Evolutionary conservation across 2,797 vertebrate genomes (phyloP).

Genomic region (Coracias cyanogaster): DNA sequence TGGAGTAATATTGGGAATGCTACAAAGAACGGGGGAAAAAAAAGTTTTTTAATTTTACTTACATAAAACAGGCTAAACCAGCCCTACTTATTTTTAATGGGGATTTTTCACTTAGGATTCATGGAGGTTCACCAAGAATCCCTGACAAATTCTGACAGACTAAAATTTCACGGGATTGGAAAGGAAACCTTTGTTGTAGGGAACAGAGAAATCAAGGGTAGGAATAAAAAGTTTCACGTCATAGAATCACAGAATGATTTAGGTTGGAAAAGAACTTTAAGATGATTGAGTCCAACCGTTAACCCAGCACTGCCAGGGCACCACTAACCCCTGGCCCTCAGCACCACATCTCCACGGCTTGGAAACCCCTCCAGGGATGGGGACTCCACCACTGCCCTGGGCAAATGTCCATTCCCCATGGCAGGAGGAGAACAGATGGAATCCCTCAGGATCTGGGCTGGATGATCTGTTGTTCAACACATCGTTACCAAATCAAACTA

Average conservation of each 20-base stretch:
- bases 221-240: background rate
- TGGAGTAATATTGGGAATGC: background rate
- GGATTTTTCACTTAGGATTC: background rate
- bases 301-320: too few species aligned
- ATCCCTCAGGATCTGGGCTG: background rate
- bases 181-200: background rate
- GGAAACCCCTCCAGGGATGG: too few species aligned
- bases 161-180: background rate
- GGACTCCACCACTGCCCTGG: too few species aligned
- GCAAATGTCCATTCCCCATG: background rate
- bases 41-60: background rate
- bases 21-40: background rate
- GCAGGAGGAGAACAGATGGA: background rate
- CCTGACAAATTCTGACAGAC: background rate
- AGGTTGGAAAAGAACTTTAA: too few species aligned
- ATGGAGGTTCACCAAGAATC: background rate
- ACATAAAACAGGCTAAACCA: background rate
- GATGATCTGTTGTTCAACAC: background rate
- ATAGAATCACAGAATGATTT: too few species aligned
- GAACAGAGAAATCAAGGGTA: background rate
- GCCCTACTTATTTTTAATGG: background rate
- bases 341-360: too few species aligned
- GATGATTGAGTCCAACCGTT: too few species aligned
- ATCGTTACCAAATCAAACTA: background rate
- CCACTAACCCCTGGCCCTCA: too few species aligned